phyloP scores from a whole-genome alignment of 2,113 vertebrate species.

The Barbus barbus region DNA sequence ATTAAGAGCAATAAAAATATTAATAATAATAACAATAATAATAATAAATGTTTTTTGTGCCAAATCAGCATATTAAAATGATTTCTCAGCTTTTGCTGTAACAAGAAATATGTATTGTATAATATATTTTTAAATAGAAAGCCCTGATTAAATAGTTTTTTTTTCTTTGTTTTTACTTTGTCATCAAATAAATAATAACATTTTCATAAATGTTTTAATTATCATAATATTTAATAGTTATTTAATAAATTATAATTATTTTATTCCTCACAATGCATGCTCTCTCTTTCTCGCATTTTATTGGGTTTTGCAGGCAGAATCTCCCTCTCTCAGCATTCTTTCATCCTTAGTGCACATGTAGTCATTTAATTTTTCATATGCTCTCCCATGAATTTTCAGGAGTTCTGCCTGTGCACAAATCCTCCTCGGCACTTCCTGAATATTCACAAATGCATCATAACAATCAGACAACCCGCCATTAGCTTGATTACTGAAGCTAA shows the following conservation, averaged over 20 bases:
- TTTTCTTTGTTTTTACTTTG: neutral
- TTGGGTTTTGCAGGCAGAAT: conserved; percentile 18
- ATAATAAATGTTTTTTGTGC: neutral
- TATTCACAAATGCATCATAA: conserved; percentile 41
- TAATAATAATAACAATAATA: neutral
- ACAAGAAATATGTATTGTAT: neutral
- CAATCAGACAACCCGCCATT: conserved; percentile 44
- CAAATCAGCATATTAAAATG: neutral
- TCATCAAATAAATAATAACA: conserved; percentile 4
- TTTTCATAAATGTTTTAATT: neutral
- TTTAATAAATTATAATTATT: too few species aligned
- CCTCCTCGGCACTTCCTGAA: conserved; percentile 6
- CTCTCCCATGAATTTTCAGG: conserved; percentile 15
- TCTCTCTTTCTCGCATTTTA: neutral
- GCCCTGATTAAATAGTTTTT: neutral
- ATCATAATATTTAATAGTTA: conserved; percentile 62
- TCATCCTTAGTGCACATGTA: neutral
- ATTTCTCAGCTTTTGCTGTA: neutral
- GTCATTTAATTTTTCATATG: conserved; percentile 8
- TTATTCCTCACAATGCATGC: neutral
- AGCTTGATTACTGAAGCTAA: conserved; percentile 52
- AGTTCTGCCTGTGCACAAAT: conserved; percentile 11
- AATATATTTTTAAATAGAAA: neutral
- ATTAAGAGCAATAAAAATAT: neutral
- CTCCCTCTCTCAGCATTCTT: conserved; percentile 35